A percentile compares a stretch with the other conserved stretches of the same genome.
phyloP scores from a whole-genome alignment of 1,140 invertebrate species.

The Nomia melanderi region DNA sequence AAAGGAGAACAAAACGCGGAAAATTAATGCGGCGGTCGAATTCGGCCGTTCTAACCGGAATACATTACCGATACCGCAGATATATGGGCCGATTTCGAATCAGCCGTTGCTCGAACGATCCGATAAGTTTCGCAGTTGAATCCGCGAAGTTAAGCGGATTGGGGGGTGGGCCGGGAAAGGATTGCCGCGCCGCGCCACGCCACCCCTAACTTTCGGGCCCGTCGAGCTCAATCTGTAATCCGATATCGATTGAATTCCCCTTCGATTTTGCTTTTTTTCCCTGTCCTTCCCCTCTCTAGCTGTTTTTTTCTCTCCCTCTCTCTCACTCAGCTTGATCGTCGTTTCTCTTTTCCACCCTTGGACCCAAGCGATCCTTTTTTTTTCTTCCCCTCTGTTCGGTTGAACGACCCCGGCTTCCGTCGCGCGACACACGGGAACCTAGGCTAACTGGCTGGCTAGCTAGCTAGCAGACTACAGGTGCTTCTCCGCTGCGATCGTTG shows the following conservation, averaged over 20 bases:
- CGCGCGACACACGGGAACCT: background rate
- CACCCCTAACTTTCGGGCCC: constrained; percentile 49
- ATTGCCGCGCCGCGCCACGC: constrained; percentile 50
- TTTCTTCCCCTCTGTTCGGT: background rate
- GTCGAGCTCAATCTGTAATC: constrained; percentile 51
- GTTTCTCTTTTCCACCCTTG: no score
- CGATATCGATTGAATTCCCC: constrained; percentile 43
- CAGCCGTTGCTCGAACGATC: constrained; percentile 41
- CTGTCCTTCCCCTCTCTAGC: no score
- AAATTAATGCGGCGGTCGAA: constrained; percentile 4
- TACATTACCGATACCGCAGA: constrained; percentile 46
- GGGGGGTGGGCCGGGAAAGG: constrained; percentile 58
- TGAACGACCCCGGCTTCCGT: constrained; percentile 11
- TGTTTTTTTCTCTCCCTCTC: background rate
- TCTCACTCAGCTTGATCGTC: no score
- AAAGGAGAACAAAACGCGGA: no score
- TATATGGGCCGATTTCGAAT: constrained; percentile 38
- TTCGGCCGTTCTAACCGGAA: constrained; percentile 1
- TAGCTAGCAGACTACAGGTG: no score
- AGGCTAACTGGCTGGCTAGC: background rate
- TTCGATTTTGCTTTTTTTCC: constrained; percentile 18
- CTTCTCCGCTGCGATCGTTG: background rate
- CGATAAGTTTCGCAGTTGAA: constrained; percentile 62
- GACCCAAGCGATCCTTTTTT: background rate
- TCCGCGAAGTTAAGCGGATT: constrained; percentile 71